phyloP scores from a whole-genome alignment of 2,113 vertebrate genomes.

The Anseranas semipalmata region DNA sequence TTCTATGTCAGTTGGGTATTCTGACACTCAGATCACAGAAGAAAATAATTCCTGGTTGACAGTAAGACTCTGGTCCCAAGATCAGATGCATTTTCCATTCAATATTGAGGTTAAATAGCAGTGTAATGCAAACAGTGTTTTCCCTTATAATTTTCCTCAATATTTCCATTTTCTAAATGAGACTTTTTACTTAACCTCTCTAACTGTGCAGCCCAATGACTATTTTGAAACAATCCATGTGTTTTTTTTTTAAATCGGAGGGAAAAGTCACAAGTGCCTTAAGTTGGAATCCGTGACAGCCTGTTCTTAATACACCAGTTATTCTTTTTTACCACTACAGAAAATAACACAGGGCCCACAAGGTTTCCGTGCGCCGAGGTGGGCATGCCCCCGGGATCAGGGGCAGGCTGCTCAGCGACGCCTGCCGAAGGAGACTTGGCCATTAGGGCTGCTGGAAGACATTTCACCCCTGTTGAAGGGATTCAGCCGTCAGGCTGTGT shows the following conservation, averaged over 20 bases:
- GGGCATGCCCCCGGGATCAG: neutral
- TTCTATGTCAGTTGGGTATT: neutral
- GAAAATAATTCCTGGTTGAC: neutral
- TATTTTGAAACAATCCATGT: neutral
- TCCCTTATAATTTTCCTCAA: neutral
- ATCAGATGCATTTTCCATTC: neutral
- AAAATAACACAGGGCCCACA: neutral
- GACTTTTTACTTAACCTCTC: neutral
- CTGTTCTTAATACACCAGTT: rapidly evolving
- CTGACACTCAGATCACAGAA: neutral
- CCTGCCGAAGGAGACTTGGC: neutral
- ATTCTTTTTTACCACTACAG: neutral
- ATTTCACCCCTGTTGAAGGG: neutral
- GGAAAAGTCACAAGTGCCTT: neutral
- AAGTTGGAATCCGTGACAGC: neutral
- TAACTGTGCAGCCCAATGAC: neutral
- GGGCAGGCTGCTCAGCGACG: neutral
- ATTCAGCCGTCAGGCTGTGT: rapidly evolving
- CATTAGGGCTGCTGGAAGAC: rapidly evolving
- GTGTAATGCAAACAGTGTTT: neutral
- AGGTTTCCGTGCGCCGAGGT: neutral
- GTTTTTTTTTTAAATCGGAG: neutral
- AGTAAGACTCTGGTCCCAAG: neutral
- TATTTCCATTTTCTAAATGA: neutral
- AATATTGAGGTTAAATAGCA: neutral